Evolutionary conservation across 2,888 invertebrate species (phyloP), one percentile per base, ranked within the genome.

Genomic region (Griposia aprilina): DNA sequence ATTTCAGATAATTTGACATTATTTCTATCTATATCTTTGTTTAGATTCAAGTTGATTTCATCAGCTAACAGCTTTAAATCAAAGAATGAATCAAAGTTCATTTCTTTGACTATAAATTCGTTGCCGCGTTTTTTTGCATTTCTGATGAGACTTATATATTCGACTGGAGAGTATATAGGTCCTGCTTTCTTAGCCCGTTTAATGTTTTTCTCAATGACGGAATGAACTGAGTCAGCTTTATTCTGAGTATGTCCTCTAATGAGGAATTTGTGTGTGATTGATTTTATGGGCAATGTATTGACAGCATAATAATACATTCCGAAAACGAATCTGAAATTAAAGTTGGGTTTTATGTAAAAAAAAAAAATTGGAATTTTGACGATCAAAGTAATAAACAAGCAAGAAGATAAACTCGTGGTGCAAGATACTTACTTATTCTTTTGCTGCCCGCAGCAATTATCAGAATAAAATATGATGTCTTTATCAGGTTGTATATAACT

Each of bases 381-480:
- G 7, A 63, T 63, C 7, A 13, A 36, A 36, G 36, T 6, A 36
- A 62, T 6, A 50, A 62, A 63, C 36, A 72, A 45, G 62, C 60
- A 66, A 52, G 52, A 70, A 23, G 63, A 75, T 63, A 36, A 20
- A 63, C 36, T 36, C 13, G 23, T 36, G 36, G 13, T 23, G 63
- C 55, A 63, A 65, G 23, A 41, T 41, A 76, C 60, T 70, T 36
- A 74, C 63, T 81, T 82, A 74, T 87, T 88, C 76, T 88, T 87
- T 78, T 88, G 87, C 60, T 87, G 86, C 7, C 86, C 87, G 45
- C 87, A 87, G 30, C 88, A 87, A 30, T 87, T 87, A 68, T 86
- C 84, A 0, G 81, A 82, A 57, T 79, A 86, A 75, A 86, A 84
- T 74, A 80, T 80, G 20, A 85, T 79, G 69, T 88, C 78, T 59